These are phyloP conservation scores for Hirundo rustica DNA, from an alignment of 2,797 vertebrate genomes.

Conservation along the genomic window DNA sequence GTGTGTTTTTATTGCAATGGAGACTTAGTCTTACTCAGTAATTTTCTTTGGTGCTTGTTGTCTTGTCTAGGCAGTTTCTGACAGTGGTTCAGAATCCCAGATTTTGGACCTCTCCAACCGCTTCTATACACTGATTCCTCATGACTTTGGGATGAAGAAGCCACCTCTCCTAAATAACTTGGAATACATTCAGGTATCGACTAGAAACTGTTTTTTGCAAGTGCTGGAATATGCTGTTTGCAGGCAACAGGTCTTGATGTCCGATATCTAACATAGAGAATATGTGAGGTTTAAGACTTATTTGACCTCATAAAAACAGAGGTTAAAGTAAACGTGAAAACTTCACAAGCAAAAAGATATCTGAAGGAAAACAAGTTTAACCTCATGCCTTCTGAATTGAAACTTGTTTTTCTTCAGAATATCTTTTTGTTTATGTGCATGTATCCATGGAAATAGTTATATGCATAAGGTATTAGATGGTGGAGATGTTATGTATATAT, in stretches of 20 bases:
- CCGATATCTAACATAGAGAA: background rate
- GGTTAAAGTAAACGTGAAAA: background rate
- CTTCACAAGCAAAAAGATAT: background rate
- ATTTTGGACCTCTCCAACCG: constrained; percentile 97
- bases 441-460: background rate
- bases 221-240: background rate
- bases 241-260: background rate
- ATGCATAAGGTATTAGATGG: background rate
- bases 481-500: background rate
- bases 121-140: constrained; percentile 97
- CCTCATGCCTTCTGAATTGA: background rate
- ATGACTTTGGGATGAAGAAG: constrained; percentile 99
- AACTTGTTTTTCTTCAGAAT: background rate
- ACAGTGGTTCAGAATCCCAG: constrained; percentile 82
- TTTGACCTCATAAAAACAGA: background rate
- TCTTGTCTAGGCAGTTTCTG: constrained; percentile 85
- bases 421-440: background rate
- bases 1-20: background rate
- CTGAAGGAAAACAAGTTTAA: background rate
- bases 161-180: constrained; percentile 90
- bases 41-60: background rate
- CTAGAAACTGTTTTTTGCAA: background rate
- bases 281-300: background rate
- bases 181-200: constrained; percentile 91
- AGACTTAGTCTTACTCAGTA: background rate